Evolutionary conservation across 2,888 invertebrate species (phyloP).

Genomic region (Melitaea athalia): DNA sequence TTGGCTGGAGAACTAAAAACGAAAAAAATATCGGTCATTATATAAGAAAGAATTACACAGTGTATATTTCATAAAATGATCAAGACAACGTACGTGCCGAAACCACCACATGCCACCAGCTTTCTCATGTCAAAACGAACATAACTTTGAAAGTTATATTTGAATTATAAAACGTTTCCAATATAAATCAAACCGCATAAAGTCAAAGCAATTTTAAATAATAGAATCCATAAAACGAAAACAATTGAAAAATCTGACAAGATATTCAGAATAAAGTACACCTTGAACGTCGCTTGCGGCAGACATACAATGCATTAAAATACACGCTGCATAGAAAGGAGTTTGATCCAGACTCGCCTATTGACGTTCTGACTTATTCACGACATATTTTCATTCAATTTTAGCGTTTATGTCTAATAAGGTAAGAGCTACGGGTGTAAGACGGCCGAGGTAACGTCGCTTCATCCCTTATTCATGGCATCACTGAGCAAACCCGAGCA

Average conservation of each 20-base stretch:
- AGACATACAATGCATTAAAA: slow-evolving; percentile 5
- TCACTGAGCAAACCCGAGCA: slow-evolving; percentile 28
- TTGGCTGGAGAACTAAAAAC: too few relatives aligned
- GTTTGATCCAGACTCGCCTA: slow-evolving; percentile 18
- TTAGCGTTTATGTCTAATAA: slow-evolving; percentile 4
- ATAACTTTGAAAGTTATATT: too few relatives aligned
- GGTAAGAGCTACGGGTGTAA: slow-evolving; percentile 14
- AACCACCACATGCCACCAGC: too few relatives aligned
- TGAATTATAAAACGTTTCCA: too few relatives aligned
- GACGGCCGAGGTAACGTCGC: neutral
- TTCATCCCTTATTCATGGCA: slow-evolving; percentile 37
- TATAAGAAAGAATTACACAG: too few relatives aligned
- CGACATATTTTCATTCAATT: slow-evolving; percentile 13
- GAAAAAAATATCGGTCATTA: too few relatives aligned
- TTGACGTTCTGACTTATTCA: slow-evolving; percentile 20
- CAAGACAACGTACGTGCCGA: too few relatives aligned
- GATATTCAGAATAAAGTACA: neutral
- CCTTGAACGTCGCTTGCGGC: neutral
- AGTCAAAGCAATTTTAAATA: neutral
- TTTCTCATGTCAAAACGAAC: too few relatives aligned
- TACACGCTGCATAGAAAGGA: slow-evolving; percentile 3
- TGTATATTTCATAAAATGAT: too few relatives aligned
- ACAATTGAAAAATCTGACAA: neutral
- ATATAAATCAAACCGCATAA: too few relatives aligned
- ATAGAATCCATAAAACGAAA: neutral